Percentiles rank a stretch among this genome's conserved stretches.
Conservation (phyloP, 2,888 invertebrate genomes). For the Apamea monoglypha region DNA sequence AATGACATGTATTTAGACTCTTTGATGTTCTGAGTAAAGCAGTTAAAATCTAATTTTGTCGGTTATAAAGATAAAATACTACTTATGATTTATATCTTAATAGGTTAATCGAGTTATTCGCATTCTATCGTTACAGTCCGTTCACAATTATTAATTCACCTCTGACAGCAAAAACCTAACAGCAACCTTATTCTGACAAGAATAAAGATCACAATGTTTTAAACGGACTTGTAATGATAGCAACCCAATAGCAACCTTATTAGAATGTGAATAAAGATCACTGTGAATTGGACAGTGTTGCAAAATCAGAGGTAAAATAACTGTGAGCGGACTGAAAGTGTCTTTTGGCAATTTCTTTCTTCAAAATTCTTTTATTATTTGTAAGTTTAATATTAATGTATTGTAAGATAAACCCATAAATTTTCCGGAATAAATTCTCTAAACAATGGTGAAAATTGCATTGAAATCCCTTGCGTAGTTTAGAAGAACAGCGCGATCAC, state of each 20-base stretch:
- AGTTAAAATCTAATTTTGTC: conserved; percentile 15
- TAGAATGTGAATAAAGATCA: no score
- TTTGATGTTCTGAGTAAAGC: conserved; percentile 15
- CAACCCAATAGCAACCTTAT: no score
- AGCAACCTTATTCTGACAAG: no score
- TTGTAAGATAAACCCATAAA: not conserved
- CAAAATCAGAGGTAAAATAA: no score
- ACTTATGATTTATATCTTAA: not conserved
- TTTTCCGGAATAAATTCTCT: not conserved
- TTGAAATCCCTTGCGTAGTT: not conserved
- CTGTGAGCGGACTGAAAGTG: not conserved
- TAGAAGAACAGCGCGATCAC: not conserved
- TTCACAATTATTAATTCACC: no score
- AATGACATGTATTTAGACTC: conserved; percentile 3
- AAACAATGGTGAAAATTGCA: not conserved
- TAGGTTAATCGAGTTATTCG: not conserved
- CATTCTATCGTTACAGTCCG: not conserved
- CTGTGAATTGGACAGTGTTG: no score
- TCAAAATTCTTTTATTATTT: no score
- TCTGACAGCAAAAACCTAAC: no score
- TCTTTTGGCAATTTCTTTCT: not conserved
- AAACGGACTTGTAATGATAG: no score
- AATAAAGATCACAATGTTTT: no score
- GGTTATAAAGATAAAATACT: conserved; percentile 20
- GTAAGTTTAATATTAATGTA: not conserved